These are phyloP conservation scores for Nomada flava DNA, from an alignment of 2,888 invertebrate species.

Conservation along the genomic window DNA sequence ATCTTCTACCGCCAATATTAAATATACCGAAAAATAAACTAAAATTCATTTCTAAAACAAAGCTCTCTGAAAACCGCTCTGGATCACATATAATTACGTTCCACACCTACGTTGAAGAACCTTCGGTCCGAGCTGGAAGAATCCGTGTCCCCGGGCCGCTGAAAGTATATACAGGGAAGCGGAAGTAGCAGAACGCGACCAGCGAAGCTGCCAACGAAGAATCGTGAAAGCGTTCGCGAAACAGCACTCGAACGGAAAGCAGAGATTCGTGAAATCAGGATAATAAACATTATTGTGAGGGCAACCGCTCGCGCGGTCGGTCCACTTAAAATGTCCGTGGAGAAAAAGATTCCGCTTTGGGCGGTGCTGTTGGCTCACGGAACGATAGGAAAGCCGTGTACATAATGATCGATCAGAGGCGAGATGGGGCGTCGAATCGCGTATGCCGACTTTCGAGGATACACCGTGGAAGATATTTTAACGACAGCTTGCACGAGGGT, in stretches of 20 bases:
- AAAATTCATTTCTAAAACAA: too few species aligned
- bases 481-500: conserved; percentile 64
- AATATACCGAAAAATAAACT: too few species aligned
- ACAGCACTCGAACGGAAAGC: conserved; percentile 8
- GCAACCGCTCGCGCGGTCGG: neutral
- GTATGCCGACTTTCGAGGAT: conserved; percentile 25
- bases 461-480: conserved; percentile 51
- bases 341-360: conserved; percentile 16
- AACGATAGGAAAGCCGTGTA: conserved; percentile 26
- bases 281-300: conserved; percentile 31
- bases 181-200: conserved; percentile 20
- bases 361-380: conserved; percentile 27
- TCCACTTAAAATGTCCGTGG: conserved; percentile 8
- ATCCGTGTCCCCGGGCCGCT: neutral
- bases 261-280: conserved; percentile 11
- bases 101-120: neutral
- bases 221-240: neutral
- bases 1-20: too few species aligned
- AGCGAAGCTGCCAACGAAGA: neutral
- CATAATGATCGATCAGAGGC: conserved; percentile 38
- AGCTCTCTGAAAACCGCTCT: too few species aligned
- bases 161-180: neutral
- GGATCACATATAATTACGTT: conserved; percentile 3
- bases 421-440: conserved; percentile 49
- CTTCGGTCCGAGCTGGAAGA: neutral